Conservation (phyloP, 2,113 vertebrate species). For the Crotophaga sulcirostris region DNA sequence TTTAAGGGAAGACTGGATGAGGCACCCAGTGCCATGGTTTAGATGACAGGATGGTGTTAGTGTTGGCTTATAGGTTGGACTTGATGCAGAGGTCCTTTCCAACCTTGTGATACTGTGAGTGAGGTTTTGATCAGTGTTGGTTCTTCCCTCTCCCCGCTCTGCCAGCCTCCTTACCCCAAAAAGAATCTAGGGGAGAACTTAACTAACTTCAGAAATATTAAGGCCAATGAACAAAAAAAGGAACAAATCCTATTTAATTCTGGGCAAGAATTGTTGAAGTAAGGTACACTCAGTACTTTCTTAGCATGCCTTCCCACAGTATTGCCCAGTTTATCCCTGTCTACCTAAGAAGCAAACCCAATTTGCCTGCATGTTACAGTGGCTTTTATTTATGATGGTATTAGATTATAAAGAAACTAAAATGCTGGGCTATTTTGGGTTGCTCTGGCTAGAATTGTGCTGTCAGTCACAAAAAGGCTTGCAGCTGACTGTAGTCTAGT, state of each 20-base stretch:
- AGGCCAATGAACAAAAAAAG: neutral
- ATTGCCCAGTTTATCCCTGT: neutral
- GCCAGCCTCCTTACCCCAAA: neutral
- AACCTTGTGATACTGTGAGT: too few relatives aligned
- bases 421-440: neutral
- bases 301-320: neutral
- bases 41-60: too few relatives aligned
- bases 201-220: neutral
- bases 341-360: neutral
- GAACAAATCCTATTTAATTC: neutral
- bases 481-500: slow-evolving; percentile 5
- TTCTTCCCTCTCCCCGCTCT: neutral
- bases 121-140: neutral
- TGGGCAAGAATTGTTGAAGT: neutral
- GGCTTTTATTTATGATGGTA: neutral
- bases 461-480: slow-evolving; percentile 10
- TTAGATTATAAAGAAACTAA: neutral
- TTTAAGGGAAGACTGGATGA: too few relatives aligned
- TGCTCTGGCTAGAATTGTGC: slow-evolving; percentile 8
- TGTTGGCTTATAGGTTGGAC: too few relatives aligned
- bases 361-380: neutral
- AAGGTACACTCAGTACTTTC: neutral
- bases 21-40: too few relatives aligned
- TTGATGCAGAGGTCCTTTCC: too few relatives aligned
- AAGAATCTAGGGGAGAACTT: neutral